Evolutionary conservation across 1,140 invertebrate genomes (phyloP), one percentile per base, ranked within the genome.

Genomic region (Zelostemma sp.): DNA sequence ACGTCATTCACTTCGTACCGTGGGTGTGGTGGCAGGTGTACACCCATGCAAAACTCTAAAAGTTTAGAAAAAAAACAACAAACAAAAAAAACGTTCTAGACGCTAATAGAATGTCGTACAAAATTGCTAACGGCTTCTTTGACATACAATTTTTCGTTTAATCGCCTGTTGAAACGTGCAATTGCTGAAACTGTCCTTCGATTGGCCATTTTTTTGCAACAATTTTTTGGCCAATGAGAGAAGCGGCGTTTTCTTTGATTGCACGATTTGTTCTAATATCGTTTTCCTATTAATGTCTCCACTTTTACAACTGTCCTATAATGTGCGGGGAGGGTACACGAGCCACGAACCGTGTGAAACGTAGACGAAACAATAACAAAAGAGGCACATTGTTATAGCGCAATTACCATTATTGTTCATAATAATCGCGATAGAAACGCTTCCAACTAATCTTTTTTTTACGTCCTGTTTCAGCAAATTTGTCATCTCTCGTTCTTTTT

Each of bases 21-120:
- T 76, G n/a, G 78, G 77, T 78, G 73, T 79, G 80, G 82, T 83
- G 81, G 81, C 83, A 83, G 83, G 83, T 85, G 82, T 82, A 84
- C 83, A 85, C 79, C 82, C 80, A 82, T 75, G 79, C 78, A n/a
- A 81, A 76, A 73, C 77, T 80, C 58, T 68, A 72, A 70, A 66
- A 73, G 74, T 74, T 72, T 46, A 68, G 60, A 69, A 69, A 67
- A 70, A 65, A 73, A 74, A 33, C 28, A 59, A 45, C 50, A 53
- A 40, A 55, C 21, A n/a, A 25, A 67, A 70, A 68, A 63, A 74
- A 72, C 56, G 58, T 58, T 53, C n/a, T 58, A 62, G 62, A 58
- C 62, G 59, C 68, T 63, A 72, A 68, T 68, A 64, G 69, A 72
- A 72, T 63, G 63, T 67, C 63, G 61, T 56, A 59, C 60, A 46